Percentiles rank a stretch among this genome's conserved stretches.
Conservation (phyloP, 2,797 vertebrate species). For the Rhabdomys pumilio region DNA sequence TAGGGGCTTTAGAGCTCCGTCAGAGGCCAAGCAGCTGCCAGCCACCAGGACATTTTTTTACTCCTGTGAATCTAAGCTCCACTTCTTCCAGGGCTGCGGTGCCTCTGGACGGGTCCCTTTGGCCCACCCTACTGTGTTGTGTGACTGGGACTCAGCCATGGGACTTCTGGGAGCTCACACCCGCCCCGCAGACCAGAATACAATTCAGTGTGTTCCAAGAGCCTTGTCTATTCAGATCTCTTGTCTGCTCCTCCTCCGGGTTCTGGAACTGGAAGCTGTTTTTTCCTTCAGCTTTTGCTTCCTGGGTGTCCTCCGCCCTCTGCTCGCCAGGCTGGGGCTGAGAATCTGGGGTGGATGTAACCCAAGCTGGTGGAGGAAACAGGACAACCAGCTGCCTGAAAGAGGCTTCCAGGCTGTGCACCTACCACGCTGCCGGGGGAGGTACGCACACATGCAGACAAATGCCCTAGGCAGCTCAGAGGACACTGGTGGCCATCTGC, state of each 20-base stretch:
- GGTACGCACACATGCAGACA: neutral
- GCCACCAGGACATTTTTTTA: neutral
- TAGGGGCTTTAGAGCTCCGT: neutral
- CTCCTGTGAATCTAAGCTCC: neutral
- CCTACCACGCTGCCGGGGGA: neutral
- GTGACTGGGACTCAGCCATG: neutral
- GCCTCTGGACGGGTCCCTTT: neutral
- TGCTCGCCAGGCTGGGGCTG: neutral
- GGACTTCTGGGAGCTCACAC: neutral
- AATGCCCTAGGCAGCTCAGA: slow-evolving; percentile 58
- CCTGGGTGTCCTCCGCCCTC: slow-evolving; percentile 37
- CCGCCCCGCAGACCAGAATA: slow-evolving; percentile 12
- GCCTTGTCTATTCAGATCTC: slow-evolving; percentile 51
- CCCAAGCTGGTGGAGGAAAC: slow-evolving; percentile 7
- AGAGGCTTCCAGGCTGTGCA: neutral
- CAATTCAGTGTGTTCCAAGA: neutral
- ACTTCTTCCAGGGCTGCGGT: neutral
- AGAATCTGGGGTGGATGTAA: neutral
- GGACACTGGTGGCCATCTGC: slow-evolving; percentile 19
- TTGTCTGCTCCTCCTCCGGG: slow-evolving; percentile 66
- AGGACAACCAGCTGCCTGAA: neutral
- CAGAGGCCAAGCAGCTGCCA: neutral
- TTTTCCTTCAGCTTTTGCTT: slow-evolving; percentile 70
- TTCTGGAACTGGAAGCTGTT: slow-evolving; percentile 71
- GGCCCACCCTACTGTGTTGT: neutral